Percentiles rank a stretch among this genome's conserved stretches.
Evolutionary conservation across 2,797 vertebrate genomes (phyloP).

Genomic region (Orientallactaga sibirica): DNA sequence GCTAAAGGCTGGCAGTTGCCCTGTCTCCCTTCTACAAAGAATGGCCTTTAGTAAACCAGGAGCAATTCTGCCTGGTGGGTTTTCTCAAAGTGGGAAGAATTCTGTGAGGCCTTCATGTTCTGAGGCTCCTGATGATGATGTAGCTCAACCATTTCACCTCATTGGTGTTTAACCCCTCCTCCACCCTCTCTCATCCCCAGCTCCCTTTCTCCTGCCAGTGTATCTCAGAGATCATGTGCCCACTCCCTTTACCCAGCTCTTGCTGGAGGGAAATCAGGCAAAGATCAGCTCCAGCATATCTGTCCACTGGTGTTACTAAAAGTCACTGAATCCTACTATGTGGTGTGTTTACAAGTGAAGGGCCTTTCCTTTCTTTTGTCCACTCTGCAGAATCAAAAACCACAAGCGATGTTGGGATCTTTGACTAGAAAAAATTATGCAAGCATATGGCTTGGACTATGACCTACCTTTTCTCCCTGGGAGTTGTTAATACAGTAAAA

Average conservation of each 20-base stretch:
- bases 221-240: too few species aligned
- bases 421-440: not conserved
- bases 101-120: not conserved
- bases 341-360: not conserved
- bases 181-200: too few species aligned
- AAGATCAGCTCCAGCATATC: not conserved
- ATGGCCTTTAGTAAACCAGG: not conserved
- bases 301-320: not conserved
- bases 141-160: too few species aligned
- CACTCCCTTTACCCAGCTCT: not conserved
- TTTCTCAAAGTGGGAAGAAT: not conserved
- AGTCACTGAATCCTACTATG: not conserved
- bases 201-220: too few species aligned
- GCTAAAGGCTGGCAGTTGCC: slow-evolving; percentile 33
- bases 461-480: not conserved
- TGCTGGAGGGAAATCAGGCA: not conserved
- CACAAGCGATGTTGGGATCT: not conserved
- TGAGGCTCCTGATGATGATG: not conserved
- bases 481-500: not conserved
- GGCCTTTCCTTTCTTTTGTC: not conserved
- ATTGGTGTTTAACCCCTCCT: not conserved
- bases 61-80: not conserved
- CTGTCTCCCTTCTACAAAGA: not conserved
- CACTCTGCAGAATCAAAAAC: not conserved
- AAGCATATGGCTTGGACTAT: not conserved